Conservation (phyloP, 2,888 invertebrate species). For the Plebejus anna region DNA sequence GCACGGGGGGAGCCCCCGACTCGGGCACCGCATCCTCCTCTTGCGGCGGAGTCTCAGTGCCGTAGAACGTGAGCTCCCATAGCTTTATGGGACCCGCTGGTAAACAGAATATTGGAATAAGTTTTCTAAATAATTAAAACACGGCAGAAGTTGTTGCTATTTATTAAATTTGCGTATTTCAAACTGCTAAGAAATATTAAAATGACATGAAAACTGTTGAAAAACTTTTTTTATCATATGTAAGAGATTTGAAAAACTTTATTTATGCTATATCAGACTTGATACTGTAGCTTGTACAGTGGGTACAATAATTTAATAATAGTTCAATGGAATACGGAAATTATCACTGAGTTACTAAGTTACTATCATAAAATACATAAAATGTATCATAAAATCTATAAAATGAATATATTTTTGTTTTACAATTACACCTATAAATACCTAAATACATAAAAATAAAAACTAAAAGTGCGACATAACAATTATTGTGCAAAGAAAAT, state of each 20-base stretch:
- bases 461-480: slow-evolving; percentile 23
- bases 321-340: background rate
- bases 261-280: no score
- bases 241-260: no score
- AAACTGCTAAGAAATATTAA: no score
- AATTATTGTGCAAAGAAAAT: slow-evolving; percentile 22
- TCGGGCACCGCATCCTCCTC: slow-evolving; percentile 83
- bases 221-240: no score
- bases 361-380: background rate
- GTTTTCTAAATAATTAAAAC: background rate
- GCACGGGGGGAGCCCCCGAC: slow-evolving; percentile 46
- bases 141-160: no score
- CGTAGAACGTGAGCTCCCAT: slow-evolving; percentile 91
- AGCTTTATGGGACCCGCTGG: slow-evolving; percentile 81
- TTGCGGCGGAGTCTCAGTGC: slow-evolving; percentile 84
- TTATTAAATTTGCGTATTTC: no score
- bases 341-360: no score
- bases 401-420: background rate
- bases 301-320: background rate
- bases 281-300: background rate
- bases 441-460: slow-evolving; percentile 7
- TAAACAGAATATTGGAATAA: slow-evolving; percentile 41
- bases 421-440: background rate
- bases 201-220: no score
- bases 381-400: background rate